These are phyloP conservation scores for Pluvianellus socialis DNA, from an alignment of 2,113 vertebrate species.

Conservation along the genomic window DNA sequence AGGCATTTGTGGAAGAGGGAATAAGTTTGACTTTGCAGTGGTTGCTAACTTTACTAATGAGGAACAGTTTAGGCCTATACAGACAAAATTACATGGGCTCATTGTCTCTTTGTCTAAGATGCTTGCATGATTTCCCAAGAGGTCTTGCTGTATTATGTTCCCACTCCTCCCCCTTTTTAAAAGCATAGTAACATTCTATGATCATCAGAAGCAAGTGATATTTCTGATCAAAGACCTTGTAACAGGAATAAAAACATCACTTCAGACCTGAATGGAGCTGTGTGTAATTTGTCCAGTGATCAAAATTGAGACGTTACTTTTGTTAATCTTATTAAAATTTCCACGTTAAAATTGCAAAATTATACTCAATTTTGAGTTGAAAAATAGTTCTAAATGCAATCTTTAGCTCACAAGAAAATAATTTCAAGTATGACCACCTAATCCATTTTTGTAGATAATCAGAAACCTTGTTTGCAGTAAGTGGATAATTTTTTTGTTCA, in stretches of 20 bases:
- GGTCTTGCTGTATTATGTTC: not conserved
- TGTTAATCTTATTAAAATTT: slow-evolving; percentile 27
- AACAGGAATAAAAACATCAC: not conserved
- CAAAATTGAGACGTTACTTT: not conserved
- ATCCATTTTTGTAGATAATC: not conserved
- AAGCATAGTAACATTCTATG: not conserved
- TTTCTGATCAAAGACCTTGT: not conserved
- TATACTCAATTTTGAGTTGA: not conserved
- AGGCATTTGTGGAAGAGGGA: not conserved
- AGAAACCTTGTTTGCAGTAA: slow-evolving; percentile 13
- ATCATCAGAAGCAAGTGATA: not conserved
- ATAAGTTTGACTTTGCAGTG: not conserved
- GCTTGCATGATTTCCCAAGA: not conserved
- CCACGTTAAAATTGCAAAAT: not conserved
- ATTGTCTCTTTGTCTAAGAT: not conserved
- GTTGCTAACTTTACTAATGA: not conserved
- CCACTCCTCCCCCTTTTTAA: not conserved
- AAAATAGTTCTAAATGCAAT: slow-evolving; percentile 4
- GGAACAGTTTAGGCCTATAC: not conserved
- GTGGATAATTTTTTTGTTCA: slow-evolving; percentile 27
- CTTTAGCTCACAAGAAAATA: not conserved
- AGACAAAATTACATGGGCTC: not conserved
- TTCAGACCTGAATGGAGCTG: not conserved
- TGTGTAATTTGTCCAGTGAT: not conserved
- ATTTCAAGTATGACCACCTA: not conserved